Conservation (phyloP, 2,113 vertebrate genomes). For the Bettongia penicillata region DNA sequence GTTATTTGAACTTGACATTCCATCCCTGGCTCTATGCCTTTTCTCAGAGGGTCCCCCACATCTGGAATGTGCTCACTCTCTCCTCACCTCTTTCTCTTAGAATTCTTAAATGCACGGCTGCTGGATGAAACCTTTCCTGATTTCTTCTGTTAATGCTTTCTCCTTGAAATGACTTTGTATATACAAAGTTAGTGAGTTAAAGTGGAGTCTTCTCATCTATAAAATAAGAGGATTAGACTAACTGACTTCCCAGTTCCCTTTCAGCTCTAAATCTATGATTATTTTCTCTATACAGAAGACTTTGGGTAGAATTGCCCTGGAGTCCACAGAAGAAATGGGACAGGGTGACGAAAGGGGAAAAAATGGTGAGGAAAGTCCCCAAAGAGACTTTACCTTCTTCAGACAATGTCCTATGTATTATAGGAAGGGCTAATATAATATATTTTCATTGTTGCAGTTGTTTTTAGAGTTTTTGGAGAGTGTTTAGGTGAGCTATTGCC, state of each 20-base stretch:
- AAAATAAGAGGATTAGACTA: background rate
- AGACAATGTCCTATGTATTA: background rate
- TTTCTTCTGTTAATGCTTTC: background rate
- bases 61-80: background rate
- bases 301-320: background rate
- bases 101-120: background rate
- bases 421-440: background rate
- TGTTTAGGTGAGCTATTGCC: background rate
- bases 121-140: background rate
- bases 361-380: background rate
- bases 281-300: background rate
- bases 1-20: background rate
- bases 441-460: background rate
- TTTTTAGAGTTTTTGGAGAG: background rate
- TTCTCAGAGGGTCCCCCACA: background rate
- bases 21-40: background rate
- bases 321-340: background rate
- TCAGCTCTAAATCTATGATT: background rate
- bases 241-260: background rate
- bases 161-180: background rate
- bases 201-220: slow-evolving; percentile 18
- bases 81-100: background rate
- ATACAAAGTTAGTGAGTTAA: background rate
- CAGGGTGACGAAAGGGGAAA: background rate
- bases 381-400: background rate